A percentile compares a stretch with the other conserved stretches of the same genome.
Conservation (phyloP, 2,113 vertebrate species). For the Aegithalos caudatus region DNA sequence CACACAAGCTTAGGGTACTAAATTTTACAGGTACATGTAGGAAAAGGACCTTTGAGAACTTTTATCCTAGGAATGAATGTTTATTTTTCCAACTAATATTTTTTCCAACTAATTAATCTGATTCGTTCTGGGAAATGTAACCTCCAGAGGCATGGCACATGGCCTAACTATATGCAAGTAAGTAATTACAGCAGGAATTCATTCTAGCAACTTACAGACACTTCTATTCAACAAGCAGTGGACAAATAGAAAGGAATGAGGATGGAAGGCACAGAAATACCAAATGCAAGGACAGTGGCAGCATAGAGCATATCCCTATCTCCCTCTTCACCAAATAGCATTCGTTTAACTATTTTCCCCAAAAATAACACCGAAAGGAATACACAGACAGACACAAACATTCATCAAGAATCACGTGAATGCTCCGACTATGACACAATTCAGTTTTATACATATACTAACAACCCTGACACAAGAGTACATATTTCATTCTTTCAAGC, state of each 20-base stretch:
- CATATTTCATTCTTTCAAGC: background rate
- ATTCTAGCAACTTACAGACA: background rate
- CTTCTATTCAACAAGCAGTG: background rate
- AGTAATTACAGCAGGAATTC: background rate
- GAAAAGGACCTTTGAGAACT: background rate
- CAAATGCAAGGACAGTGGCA: background rate
- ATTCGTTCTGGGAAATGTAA: background rate
- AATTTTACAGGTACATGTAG: background rate
- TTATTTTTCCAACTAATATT: background rate
- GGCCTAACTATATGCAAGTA: background rate
- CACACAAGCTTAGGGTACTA: background rate
- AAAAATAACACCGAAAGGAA: background rate
- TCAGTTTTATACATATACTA: background rate
- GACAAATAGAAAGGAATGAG: background rate
- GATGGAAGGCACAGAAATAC: background rate
- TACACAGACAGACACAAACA: background rate
- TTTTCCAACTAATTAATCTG: background rate
- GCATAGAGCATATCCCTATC: background rate
- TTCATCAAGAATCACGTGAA: background rate
- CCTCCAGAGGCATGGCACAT: background rate
- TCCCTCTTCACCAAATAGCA: background rate
- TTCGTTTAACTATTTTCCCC: background rate
- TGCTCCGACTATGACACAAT: accelerated
- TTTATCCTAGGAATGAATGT: background rate
- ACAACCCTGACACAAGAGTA: background rate